Percentiles rank a stretch among this genome's conserved stretches.
phyloP scores from a whole-genome alignment of 2,797 vertebrate species.

The Rallus crepitans region DNA sequence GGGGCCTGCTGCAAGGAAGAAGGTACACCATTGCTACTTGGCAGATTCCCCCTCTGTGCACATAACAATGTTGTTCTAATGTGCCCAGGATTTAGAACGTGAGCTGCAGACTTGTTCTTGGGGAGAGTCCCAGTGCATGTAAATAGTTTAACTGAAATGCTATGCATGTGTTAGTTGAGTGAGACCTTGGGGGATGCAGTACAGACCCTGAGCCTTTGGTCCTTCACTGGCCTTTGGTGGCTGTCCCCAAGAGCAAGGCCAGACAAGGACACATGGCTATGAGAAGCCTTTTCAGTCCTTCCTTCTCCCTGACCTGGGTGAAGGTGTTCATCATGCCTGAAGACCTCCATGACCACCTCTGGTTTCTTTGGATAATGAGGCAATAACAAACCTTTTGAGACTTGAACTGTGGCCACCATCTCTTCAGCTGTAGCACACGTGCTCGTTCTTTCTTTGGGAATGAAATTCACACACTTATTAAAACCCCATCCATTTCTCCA shows the following conservation, averaged over 20 bases:
- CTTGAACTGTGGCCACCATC: neutral
- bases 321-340: neutral
- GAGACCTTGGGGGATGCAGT: neutral
- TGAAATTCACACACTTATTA: neutral
- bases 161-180: accelerated
- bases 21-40: neutral
- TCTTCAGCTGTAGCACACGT: neutral
- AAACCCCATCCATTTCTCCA: neutral
- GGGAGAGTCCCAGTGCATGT: neutral
- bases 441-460: neutral
- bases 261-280: neutral
- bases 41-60: accelerated
- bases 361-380: neutral
- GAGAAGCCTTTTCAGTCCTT: neutral
- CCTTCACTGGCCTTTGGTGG: neutral
- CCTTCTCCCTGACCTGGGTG: neutral
- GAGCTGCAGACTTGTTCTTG: neutral
- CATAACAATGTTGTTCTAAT: accelerated
- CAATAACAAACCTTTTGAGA: neutral
- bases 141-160: neutral
- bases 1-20: neutral
- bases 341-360: neutral
- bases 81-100: accelerated
- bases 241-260: neutral
- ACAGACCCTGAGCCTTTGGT: neutral